Percentiles rank a stretch among this genome's conserved stretches.
phyloP scores from a whole-genome alignment of 2,797 vertebrate species.

The Sparus aurata region DNA sequence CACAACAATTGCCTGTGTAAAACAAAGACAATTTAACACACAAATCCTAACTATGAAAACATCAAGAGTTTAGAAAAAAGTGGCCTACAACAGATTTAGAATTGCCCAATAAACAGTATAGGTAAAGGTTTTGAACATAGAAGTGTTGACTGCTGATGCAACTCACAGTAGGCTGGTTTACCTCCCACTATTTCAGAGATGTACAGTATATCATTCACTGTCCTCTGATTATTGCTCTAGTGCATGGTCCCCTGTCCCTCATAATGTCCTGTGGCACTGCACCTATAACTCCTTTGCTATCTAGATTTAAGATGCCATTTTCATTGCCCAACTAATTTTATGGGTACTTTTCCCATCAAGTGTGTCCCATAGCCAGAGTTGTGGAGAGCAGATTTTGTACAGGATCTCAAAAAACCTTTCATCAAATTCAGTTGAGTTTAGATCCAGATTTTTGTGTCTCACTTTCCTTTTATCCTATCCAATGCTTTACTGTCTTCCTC shows the following conservation, averaged over 20 bases:
- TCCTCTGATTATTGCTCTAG: constrained; percentile 8
- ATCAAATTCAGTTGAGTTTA: neutral
- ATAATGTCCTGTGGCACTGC: constrained; percentile 29
- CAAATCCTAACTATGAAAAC: neutral
- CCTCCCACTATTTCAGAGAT: neutral
- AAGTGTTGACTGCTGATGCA: neutral
- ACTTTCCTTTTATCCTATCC: neutral
- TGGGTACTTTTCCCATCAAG: neutral
- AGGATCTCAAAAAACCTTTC: neutral
- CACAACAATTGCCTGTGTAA: neutral
- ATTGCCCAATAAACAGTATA: too few relatives aligned
- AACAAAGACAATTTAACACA: neutral
- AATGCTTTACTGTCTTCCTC: neutral
- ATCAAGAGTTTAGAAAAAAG: neutral
- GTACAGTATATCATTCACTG: neutral
- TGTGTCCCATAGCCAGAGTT: neutral
- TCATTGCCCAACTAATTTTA: neutral
- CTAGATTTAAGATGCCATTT: neutral
- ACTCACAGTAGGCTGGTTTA: neutral
- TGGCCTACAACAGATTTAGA: too few relatives aligned
- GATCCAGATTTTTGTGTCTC: neutral
- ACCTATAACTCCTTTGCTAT: neutral
- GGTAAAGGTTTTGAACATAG: neutral
- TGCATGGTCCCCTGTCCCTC: constrained; percentile 9
- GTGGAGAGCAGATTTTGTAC: neutral